Evolutionary conservation across 2,113 vertebrate genomes (phyloP).

Genomic region (Actenoides lindsayi): DNA sequence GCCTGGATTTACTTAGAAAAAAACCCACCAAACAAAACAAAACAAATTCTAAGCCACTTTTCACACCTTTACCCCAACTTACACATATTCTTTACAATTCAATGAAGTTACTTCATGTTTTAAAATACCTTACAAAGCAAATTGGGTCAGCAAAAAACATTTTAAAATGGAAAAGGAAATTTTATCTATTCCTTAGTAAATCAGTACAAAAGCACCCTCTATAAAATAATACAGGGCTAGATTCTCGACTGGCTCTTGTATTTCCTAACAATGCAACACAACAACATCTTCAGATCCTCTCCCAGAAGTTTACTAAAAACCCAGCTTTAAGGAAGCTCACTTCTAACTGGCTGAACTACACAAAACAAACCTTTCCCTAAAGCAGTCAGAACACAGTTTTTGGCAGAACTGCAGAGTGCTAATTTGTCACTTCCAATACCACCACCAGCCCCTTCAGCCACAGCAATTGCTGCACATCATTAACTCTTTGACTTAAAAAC

Average conservation of each 20-base stretch:
- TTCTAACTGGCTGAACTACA: neutral
- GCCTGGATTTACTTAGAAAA: neutral
- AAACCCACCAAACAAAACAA: neutral
- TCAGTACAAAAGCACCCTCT: neutral
- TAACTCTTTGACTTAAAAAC: neutral
- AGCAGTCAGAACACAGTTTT: neutral
- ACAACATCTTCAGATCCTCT: neutral
- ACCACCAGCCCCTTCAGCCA: neutral
- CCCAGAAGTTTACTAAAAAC: neutral
- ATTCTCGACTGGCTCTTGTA: neutral
- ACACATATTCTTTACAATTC: neutral
- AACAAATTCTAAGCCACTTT: neutral
- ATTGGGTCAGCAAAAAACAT: neutral
- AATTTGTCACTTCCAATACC: neutral
- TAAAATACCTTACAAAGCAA: neutral
- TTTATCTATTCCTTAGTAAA: neutral
- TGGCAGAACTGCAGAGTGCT: neutral
- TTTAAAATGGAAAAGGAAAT: neutral
- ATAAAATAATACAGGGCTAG: neutral
- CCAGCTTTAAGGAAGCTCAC: neutral
- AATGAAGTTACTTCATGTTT: neutral
- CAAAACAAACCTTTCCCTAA: neutral
- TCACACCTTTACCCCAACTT: neutral
- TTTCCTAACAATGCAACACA: neutral
- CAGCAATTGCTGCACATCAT: neutral